Evolutionary conservation across 2,797 vertebrate genomes (phyloP), one percentile per base, ranked within the genome.

Genomic region (Eulemur albifrons): DNA sequence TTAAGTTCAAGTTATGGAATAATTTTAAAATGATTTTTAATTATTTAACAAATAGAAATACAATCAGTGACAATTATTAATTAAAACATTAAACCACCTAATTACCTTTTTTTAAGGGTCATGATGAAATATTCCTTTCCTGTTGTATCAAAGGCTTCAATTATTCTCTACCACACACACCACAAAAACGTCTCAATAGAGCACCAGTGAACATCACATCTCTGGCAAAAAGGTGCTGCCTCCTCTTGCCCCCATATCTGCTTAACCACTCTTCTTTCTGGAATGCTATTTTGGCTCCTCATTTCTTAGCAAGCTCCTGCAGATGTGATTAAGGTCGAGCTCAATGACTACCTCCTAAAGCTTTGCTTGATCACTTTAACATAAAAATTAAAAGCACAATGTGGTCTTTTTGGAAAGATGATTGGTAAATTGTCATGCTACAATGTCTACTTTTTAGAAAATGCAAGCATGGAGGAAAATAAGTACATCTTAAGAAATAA

Each of bases 31-130:
- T 59, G 20, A 83, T 80, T 95, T 97, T 81, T 92, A 93, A 82
- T 97, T 89, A 83, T 25, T 90, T 95, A 91, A 43, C 32, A 69
- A 92, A 61, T 54, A 93, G 48, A 96, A 92, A 95, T 65, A 93
- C n/a, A 86, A 88, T 93, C 40, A 89, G 59, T 85, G 61, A 96
- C 84, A 92, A 85, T 96, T 87, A 88, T 79, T 54, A 77, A 82
- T 80, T 80, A 89, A 93, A 88, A 94, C 30, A 57, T 59, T 72
- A 73, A 84, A 86, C 75, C 92, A 97, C 25, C 17, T 45, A 77
- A 45, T 88, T 81, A 59, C 23, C 35, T 50, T 48, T 82, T 77
- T 48, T 73, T 87, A 87, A 85, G 30, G 23, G 45, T 83, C 76
- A 77, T 76, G 54, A 88, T 72, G 54, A 86, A 93, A 75, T 76